Conservation (phyloP, 2,113 vertebrate genomes). For the Emydocephalus ijimae region DNA sequence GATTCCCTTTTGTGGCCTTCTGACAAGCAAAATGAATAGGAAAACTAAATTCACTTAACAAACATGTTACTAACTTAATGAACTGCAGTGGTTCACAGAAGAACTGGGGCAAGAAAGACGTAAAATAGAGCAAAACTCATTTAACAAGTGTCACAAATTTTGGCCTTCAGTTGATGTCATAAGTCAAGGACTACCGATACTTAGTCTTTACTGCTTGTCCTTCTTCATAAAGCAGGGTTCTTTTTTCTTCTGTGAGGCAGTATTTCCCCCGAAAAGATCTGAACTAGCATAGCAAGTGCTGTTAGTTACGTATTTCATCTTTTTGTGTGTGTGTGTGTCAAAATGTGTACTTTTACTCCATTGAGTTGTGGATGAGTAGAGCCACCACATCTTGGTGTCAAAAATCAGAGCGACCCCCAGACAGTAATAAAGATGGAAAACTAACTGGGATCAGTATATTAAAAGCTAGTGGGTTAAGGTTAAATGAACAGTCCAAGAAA, state of each 20-base stretch:
- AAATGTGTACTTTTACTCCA: background rate
- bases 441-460: background rate
- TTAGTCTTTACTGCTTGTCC: background rate
- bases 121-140: too few relatives aligned
- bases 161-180: too few relatives aligned
- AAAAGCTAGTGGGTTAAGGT: background rate
- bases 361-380: background rate
- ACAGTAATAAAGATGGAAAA: background rate
- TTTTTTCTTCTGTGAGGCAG: background rate
- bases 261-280: background rate
- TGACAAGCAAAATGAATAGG: too few relatives aligned
- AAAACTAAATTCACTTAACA: too few relatives aligned
- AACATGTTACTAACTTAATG: too few relatives aligned
- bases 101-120: too few relatives aligned
- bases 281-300: background rate
- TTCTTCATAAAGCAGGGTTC: background rate
- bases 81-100: too few relatives aligned
- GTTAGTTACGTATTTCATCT: background rate
- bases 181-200: too few relatives aligned
- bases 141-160: too few relatives aligned
- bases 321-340: background rate
- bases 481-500: background rate
- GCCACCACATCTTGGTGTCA: background rate
- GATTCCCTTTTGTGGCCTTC: too few relatives aligned
- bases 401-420: background rate